Conservation (phyloP, 2,797 vertebrate genomes). For the Alcedo quadribrachys region DNA sequence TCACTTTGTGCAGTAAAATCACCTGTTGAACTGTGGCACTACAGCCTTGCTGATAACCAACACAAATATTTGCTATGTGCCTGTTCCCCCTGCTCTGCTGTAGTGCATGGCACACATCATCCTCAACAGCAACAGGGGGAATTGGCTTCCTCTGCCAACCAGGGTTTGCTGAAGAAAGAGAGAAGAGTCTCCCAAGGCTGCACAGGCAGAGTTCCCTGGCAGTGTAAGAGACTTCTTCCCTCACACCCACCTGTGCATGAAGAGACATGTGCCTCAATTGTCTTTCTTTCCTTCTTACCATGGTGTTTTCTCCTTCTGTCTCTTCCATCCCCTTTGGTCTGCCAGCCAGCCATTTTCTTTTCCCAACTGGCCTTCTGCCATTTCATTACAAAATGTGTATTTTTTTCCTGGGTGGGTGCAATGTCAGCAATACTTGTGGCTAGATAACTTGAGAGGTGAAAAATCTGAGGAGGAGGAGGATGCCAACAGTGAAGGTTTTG, state of each 20-base stretch:
- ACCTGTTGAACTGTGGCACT: not conserved
- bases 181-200: not conserved
- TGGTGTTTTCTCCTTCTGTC: not conserved
- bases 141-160: not conserved
- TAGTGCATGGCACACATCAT: not conserved
- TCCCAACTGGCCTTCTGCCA: not conserved
- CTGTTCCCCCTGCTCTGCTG: not conserved
- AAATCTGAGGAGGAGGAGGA: not conserved
- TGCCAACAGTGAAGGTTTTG: not conserved
- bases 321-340: not conserved
- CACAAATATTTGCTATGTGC: not conserved
- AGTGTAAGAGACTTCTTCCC: not conserved
- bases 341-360: not conserved
- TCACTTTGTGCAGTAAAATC: not conserved
- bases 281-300: not conserved
- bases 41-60: not conserved
- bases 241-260: not conserved
- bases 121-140: fast-evolving
- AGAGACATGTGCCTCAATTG: not conserved
- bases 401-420: not conserved
- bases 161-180: not conserved
- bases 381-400: not conserved
- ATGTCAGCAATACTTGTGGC: not conserved
- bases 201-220: not conserved
- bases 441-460: not conserved